Evolutionary conservation across 2,113 vertebrate species (phyloP), one percentile per base, ranked within the genome.

Genomic region (Cynocephalus volans): DNA sequence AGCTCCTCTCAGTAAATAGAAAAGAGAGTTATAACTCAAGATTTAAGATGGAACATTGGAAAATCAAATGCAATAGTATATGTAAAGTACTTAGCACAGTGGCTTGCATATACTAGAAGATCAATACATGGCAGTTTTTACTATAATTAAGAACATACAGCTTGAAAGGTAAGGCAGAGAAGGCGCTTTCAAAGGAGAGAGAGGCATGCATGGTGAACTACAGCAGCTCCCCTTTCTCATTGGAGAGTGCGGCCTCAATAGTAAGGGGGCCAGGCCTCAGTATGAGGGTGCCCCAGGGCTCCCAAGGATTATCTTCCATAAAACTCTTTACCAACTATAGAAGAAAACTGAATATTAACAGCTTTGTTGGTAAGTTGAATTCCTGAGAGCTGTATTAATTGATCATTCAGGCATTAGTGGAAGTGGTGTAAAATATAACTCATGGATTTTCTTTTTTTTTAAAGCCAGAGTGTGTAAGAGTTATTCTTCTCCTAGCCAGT

Each of bases 81-180:
- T 36, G 48, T 56, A 93, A 79, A 48, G 73, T 92, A 81, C 36
- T 87, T 95, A 50, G 36, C 73, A 81, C 60, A 70, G 65, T 79
- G 26, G 10, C n/a, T 83, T 62, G 18, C 6, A 82, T 73, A 69
- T 69, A 80, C 24, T 69, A 90, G 85, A 58, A 82, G 21, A 60
- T 33, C 12, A 73, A 60, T 50, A 83, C 79, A 91, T 85, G 31
- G 36, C 26, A 96, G n/a, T 28, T 96, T 96, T 91, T 92, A 96
- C 54, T 77, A 18, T 56, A 93, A 56, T 75, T 70, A 72, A 83
- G 67, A 81, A 58, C 5, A 41, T 62, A 50, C 4, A 86, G 9
- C 26, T 87, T 83, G 45, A 93, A 95, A 28, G 33, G 36, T 62
- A 79, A 65, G 31, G 23, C 24, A 65, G 50, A 83, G 41, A 79